Evolutionary conservation across 2,113 vertebrate species (phyloP).

Genomic region (Lontra canadensis): DNA sequence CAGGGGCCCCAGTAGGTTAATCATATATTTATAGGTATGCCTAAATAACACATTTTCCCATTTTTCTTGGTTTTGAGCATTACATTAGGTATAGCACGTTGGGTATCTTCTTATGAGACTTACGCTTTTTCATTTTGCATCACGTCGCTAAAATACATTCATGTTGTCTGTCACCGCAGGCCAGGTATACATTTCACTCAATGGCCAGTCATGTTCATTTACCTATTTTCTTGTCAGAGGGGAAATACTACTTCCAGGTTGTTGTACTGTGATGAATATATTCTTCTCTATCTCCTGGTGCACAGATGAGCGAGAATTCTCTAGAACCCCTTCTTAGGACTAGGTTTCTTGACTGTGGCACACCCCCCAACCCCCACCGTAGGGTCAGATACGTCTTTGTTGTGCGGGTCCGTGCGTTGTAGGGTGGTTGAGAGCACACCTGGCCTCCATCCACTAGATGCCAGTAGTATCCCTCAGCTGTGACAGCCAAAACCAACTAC

Average conservation of each 20-base stretch:
- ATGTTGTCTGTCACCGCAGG: neutral
- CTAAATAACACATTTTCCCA: neutral
- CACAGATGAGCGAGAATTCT: neutral
- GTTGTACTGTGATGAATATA: neutral
- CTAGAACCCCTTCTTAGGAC: neutral
- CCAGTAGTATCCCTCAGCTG: neutral
- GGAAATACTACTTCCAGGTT: neutral
- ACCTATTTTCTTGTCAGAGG: neutral
- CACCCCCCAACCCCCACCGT: too few species aligned
- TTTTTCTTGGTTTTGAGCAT: neutral
- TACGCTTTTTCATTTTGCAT: neutral
- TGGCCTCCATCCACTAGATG: constrained; percentile 10
- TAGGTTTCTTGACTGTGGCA: neutral
- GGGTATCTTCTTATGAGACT: neutral
- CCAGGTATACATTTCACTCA: neutral
- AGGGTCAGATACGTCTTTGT: neutral
- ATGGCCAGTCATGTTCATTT: neutral
- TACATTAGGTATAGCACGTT: neutral
- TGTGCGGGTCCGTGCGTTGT: neutral
- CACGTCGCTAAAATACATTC: neutral
- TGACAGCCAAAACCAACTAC: neutral
- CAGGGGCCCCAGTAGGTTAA: neutral
- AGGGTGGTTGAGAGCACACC: neutral
- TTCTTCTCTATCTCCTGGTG: neutral
- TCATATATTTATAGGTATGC: neutral